Evolutionary conservation across 2,113 vertebrate species (phyloP).

Genomic region (Cyanoderma ruficeps): DNA sequence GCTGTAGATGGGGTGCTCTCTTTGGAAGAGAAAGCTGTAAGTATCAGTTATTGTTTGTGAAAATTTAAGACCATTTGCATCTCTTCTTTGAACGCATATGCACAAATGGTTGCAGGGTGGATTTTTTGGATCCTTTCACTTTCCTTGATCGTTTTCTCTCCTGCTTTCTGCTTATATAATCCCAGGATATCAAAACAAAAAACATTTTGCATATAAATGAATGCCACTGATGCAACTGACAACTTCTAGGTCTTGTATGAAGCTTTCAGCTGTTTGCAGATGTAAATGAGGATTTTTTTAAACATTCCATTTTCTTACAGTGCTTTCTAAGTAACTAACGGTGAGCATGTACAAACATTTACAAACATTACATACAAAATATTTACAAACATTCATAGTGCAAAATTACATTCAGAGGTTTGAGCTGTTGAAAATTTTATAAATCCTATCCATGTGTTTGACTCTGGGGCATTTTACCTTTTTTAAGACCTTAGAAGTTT

Average conservation of each 20-base stretch:
- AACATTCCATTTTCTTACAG: not conserved
- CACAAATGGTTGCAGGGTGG: not conserved
- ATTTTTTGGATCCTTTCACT: not conserved
- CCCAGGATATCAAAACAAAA: not conserved
- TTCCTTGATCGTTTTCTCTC: not conserved
- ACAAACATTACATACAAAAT: not conserved
- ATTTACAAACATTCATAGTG: not conserved
- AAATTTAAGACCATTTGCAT: not conserved
- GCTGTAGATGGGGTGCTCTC: conserved; percentile 81
- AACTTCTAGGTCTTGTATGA: not conserved
- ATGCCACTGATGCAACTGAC: not conserved
- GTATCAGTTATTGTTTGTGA: conserved; percentile 27
- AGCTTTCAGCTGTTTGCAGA: not conserved
- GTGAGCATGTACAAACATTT: not conserved
- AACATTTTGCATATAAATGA: not conserved
- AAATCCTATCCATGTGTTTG: not conserved
- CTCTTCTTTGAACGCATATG: not conserved
- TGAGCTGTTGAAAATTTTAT: not conserved
- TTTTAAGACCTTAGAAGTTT: not conserved
- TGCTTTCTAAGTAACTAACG: not conserved
- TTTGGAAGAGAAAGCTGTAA: conserved; percentile 86
- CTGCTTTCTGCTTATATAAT: not conserved
- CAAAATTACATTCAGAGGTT: not conserved
- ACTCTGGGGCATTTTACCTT: not conserved
- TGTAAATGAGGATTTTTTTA: not conserved